Base-by-base conservation (phyloP, 2,797 vertebrate species). In the Anniella stebbinsi region DNA sequence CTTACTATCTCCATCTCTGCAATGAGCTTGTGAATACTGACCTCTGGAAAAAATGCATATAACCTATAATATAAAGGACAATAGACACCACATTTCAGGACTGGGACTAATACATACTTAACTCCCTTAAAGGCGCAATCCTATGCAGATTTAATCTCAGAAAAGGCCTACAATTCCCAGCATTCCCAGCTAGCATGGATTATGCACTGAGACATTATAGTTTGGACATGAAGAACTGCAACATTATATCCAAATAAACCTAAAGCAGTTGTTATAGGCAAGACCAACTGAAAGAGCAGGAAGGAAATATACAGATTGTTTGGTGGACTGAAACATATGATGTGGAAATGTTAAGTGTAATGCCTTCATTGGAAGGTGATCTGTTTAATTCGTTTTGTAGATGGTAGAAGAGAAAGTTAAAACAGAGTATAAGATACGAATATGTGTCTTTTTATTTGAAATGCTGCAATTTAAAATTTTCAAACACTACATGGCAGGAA, bases 401-500 rank as follows among this genome's bases (percentile, higher is more conserved):
- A 13, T n/a, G 48, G 2, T 0, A 0, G 80, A 93, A 91, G 28
- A 86, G 83, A 88, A 93, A 92, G 77, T 9, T 86, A 66, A 78
- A 87, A 48, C 81, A 90, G 66, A 82, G 9, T 1, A 0, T 8
- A 9, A 66, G 87, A 13, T 69, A 38, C 63, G 17, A 67, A 25
- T 57, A 83, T 21, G 54, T 48, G 28, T 48, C 25, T 78, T 87
- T 36, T 21, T 0, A 0, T 81, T 67, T 51, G 63, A 70, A 80
- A 45, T 17, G 0, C 5, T n/a, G 1, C 38, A 45, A 6, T 7
- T 1, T 0, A 63, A 2, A 0, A 0, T 0, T 83, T 36, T 36
- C 28, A 17, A 66, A 25, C 6, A 76, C 77, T n/a, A 36, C 9
- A 38, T 25, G n/a, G 12, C 57, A 63, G 33, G 11, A 54, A 21